Evolutionary conservation across 1,140 invertebrate species (phyloP), one percentile per base, ranked within the genome.

Genomic region (Aporrectodea caliginosa): DNA sequence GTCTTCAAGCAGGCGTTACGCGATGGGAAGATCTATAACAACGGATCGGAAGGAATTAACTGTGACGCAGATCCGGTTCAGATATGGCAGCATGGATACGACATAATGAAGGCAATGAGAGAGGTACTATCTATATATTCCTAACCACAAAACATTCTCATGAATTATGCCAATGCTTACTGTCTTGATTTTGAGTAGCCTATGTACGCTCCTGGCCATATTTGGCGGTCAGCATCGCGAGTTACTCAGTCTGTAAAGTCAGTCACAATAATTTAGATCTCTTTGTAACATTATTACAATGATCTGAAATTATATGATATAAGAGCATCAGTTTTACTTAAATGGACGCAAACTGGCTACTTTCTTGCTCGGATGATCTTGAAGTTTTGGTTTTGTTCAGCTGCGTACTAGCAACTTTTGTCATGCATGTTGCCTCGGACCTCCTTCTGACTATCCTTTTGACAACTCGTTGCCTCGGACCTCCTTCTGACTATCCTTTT

Each of bases 41-140:
- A 93, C 84, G 91, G 90, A 0, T 92, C 91, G 22, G 90, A 91
- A 84, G 92, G 92, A 6, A 89, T 95, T 70, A 92, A 96, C 84
- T 97, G 94, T 87, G 92, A 93, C 81, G 91, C 92, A 78, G 92
- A 91, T n/a, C 93, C 93, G 91, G 92, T 94, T 16, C 92, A 91
- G 31, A 92, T 92, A 16, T 96, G 93, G 91, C 93, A 96, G 84
- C 92, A 94, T 82, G 94, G 95, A 16, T 93, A 96, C 86, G 94
- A 93, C 88, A 95, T 96, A 82, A 93, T 93, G 1, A 92, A 92
- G 84, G 91, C 92, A 85, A 90, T 96, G 69, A 91, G 94, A 89
- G 94, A 95, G 92, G 95, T 96, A n/a, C n/a, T 96, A 88, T 87
- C 81, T 74, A 27, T 16, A 73, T 77, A n/a, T n/a, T n/a, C n/a